Base-by-base conservation (phyloP, 1,140 invertebrate genomes). In the Hycleus phaleratus region DNA sequence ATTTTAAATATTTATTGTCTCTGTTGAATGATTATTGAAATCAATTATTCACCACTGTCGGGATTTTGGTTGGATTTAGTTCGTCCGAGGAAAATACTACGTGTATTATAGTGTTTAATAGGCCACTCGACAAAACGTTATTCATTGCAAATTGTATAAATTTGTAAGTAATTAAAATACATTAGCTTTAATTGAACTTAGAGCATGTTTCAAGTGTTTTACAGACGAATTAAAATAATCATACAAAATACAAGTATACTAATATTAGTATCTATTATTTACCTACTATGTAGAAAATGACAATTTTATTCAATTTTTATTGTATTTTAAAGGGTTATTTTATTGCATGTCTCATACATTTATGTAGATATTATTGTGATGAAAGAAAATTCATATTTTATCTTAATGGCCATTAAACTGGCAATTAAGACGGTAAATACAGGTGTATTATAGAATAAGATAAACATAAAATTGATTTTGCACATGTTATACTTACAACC, bases 391-490 rank as follows among this genome's bases (percentile, higher is more conserved):
- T 32, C 0, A 32, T 32, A 32, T 32, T 32, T 32, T 32, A 32
- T 32, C 64, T 63, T 62, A 62, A 59, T 60, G 58, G 57, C 64
- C 64, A 54, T 59, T 59, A 66, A 66, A 65, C 51, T 49, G 46
- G 61, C 61, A 68, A 68, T 68, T 68, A 68, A 68, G 66, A 68
- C 53, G 62, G 61, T 61, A 62, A 61, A 60, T 59, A 60, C 64
- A 68, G 67, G 67, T 68, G 67, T 65, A 56, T 59, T 48, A 49
- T 56, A 61, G 63, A 66, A 62, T 48, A 59, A 58, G 50, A 55
- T 46, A 60, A 62, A 64, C 60, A 46, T 66, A 61, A 66, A 68
- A 68, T 66, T 66, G 66, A 68, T 68, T 68, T 66, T 66, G 62
- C 56, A 59, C 53, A 58, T 47, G 18, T 18, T 18, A 32, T 7